A percentile compares a stretch with the other conserved stretches of the same genome.
phyloP scores from a whole-genome alignment of 2,113 vertebrate genomes.

The Nothocercus julius region DNA sequence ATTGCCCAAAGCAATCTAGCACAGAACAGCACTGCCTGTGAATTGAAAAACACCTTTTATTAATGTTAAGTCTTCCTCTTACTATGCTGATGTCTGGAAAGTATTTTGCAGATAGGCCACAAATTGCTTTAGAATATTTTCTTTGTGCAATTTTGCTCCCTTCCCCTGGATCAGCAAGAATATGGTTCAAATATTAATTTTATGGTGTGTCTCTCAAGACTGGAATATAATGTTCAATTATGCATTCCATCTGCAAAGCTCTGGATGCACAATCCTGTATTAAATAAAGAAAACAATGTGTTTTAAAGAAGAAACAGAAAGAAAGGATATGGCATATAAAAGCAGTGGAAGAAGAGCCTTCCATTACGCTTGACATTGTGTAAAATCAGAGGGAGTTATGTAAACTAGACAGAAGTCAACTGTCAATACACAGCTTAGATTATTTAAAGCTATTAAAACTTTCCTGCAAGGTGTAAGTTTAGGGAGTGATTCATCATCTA shows the following conservation, averaged over 20 bases:
- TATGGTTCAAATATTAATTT: conserved; percentile 70
- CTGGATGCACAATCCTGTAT: conserved; percentile 31
- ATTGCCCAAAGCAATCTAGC: not conserved
- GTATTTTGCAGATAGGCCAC: conserved; percentile 43
- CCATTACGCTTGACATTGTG: not conserved
- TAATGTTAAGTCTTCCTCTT: conserved; percentile 40
- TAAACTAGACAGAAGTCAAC: conserved; percentile 42
- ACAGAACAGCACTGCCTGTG: not conserved
- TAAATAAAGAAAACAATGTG: conserved; percentile 36
- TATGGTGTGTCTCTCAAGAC: conserved; percentile 59
- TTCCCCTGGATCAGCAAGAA: conserved; percentile 43
- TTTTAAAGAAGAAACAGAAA: conserved; percentile 57
- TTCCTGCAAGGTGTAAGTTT: not conserved
- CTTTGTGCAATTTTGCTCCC: conserved; percentile 41
- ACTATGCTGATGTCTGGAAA: conserved; percentile 21
- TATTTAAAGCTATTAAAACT: conserved; percentile 30
- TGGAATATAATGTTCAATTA: conserved; percentile 56
- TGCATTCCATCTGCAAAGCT: conserved; percentile 62
- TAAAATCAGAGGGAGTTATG: conserved; percentile 22
- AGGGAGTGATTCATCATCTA: not conserved
- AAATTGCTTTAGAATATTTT: conserved; percentile 54
- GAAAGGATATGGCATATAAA: conserved; percentile 38
- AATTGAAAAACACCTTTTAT: not conserved
- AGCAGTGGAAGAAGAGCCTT: conserved; percentile 44
- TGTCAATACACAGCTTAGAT: not conserved